Base-by-base conservation (phyloP, 2,888 invertebrate genomes). In the Autographa gamma region DNA sequence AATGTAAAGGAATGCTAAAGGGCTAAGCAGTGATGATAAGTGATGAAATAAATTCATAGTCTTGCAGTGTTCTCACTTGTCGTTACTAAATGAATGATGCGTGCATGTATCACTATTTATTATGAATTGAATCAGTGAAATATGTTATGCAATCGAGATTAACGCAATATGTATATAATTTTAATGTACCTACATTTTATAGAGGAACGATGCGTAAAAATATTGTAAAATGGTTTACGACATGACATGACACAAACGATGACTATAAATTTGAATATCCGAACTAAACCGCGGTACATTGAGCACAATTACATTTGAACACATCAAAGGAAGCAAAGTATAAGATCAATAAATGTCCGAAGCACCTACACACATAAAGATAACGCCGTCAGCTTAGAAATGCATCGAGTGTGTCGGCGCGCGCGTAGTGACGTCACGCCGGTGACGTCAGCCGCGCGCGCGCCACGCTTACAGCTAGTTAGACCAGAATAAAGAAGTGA, bases 241-340 rank as follows among this genome's bases (percentile, higher is more conserved):
- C 32, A 76, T 79, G 76, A 73, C 76, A 76, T 66, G 69, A 74
- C 69, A 74, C 61, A 74, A 77, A 71, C 43, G 76, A 74, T 68
- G 69, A 80, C 62, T 75, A 79, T 78, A 76, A 80, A 78, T 80
- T 84, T 82, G 84, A 85, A 83, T 85, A 85, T 80, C 81, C 71
- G 80, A 86, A 88, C 80, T 82, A 86, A 85, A 82, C 84, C 82
- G 87, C 85, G 87, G 88, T 86, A 87, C 82, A 91, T 93, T 94
- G 94, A 94, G 93, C 94, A 93, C 90, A 91, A 91, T 92, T 91
- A 91, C 89, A 87, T 88, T 90, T 93, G 94, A 94, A 94, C 93
- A 94, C 93, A 94, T 93, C 83, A 87, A 92, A 91, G 93, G 93
- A 93, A 94, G 93, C 92, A 89, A 93, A 89, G 85, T 88, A 87